Base-by-base conservation (phyloP, 64 coral and sea anemone genomes). In the Stichodactyla mertensii region DNA sequence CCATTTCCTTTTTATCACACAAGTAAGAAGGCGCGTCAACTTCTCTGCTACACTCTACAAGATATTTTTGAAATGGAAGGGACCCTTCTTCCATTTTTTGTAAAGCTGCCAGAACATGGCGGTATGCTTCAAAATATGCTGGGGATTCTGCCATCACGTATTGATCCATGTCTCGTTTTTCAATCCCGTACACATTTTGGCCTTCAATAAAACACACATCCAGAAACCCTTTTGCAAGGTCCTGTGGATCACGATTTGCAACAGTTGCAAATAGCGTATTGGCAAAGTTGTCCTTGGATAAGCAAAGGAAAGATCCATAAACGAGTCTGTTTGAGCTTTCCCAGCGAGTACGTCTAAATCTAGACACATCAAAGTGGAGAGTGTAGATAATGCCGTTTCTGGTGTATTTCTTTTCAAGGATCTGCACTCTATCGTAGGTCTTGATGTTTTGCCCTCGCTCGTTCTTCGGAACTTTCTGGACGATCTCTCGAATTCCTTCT, bases 221-320 rank as follows among this genome's bases (percentile, higher is more conserved):
- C 19, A 89, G 56, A 23, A 6, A 26, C 0, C 78, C 90, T 8
- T 84, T 52, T 4, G 16, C 51, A 54, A 92, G 13, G 0, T 92
- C 13, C 6, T 64, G n/a, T 88, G 86, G 54, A 13, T 92, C 66
- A 13, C 90, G 80, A 10, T 88, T 77, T 52, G 31, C 54, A 15
- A 94, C 86, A 28, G 93, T 94, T 82, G 93, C 93, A 51, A 94
- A 94, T 10, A 94, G 54, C 86, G 90, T 94, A 4, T 81, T 91
- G 14, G 90, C 56, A 59, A 94, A 94, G 58, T 91, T 91, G 69
- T 91, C 86, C 24, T 57, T 87, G 10, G 93, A 94, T 67, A 94
- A 62, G 56, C 93, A 94, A 61, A 94, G 89, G 71, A 94, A 88
- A 64, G 93, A 94, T 69, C 93, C 93, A 83, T 36, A 83, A 6